phyloP scores from a whole-genome alignment of 2,888 invertebrate species.

The Drosophila emarginata region DNA sequence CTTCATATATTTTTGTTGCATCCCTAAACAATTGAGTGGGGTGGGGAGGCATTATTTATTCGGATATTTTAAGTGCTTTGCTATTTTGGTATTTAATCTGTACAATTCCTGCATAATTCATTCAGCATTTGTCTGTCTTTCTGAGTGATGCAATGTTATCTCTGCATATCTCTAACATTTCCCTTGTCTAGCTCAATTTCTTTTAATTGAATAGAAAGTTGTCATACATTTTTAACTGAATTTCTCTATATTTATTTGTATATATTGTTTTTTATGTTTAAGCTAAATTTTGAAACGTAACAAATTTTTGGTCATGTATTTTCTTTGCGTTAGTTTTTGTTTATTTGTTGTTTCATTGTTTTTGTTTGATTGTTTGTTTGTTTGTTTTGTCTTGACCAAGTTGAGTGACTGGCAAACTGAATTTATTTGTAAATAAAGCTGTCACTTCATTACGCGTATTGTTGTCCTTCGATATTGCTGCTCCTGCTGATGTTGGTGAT shows the following conservation, averaged over 20 bases:
- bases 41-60: constrained; percentile 63
- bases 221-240: constrained; percentile 15
- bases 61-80: constrained; percentile 71
- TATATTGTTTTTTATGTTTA: constrained; percentile 54
- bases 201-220: constrained; percentile 59
- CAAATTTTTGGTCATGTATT: constrained; percentile 15
- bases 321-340: constrained; percentile 19
- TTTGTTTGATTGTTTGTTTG: constrained; percentile 29
- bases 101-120: constrained; percentile 74
- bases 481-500: constrained; percentile 51
- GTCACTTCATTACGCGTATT: constrained; percentile 74
- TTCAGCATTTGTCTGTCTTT: constrained; percentile 11
- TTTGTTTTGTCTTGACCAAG: constrained; percentile 41
- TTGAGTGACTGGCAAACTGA: constrained; percentile 70
- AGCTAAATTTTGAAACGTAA: constrained; percentile 49
- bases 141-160: constrained; percentile 4
- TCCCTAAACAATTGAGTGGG: neutral
- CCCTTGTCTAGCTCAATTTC: neutral
- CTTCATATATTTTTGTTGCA: neutral
- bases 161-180: neutral
- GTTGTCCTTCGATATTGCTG: constrained; percentile 28
- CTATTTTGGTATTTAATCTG: constrained; percentile 74
- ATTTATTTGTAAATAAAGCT: constrained; percentile 76
- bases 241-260: constrained; percentile 16
- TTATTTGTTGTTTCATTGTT: constrained; percentile 34